Evolutionary conservation across 2,797 vertebrate genomes (phyloP), one percentile per base, ranked within the genome.

Genomic region (Allenopithecus nigroviridis): DNA sequence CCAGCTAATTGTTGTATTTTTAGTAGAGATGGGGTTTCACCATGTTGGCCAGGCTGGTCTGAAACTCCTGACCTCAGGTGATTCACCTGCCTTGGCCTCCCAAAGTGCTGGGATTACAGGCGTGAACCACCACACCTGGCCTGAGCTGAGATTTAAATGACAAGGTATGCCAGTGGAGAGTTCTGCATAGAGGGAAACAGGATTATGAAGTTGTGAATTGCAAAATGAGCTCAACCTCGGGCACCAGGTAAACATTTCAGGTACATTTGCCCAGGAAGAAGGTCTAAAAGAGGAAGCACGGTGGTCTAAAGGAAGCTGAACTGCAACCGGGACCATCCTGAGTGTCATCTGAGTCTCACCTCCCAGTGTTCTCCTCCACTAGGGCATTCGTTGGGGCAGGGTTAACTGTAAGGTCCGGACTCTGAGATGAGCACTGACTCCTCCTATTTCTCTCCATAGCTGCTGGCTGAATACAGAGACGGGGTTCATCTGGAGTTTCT

Each of bases 401-500:
- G 28, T 28, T 53, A 55, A 7, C 17, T 33, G 41, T 5, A 30
- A 16, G 26, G 33, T n/a, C 41, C 33, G 14, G 72, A 26, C 64
- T 39, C n/a, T 2, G 3, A 72, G 64, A 36, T 28, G 14, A 41
- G 19, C 3, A 4, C 26, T 48, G 55, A 94, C n/a, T 36, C 9
- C 16, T 50, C 17, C 74, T 79, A 3, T 94, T 86, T 97, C 81
- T 59, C 61, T 94, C 46, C 28, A 10, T 16, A 98, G 98, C 41
- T 98, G 98, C 75, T 98, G 98, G 98, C 89, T 98, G 74, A 97
- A 92, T 3, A 91, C 53, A 2, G 84, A 96, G 5, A 80, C 2
- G 0, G 97, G 93, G 19, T 95, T 98, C 46, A 72, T 97, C 90
- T 98, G 98, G 98, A 98, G 98, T 85, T 98, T 98, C 84, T 90